phyloP scores from a whole-genome alignment of 1,140 invertebrate species.

The Augochlora pura region DNA sequence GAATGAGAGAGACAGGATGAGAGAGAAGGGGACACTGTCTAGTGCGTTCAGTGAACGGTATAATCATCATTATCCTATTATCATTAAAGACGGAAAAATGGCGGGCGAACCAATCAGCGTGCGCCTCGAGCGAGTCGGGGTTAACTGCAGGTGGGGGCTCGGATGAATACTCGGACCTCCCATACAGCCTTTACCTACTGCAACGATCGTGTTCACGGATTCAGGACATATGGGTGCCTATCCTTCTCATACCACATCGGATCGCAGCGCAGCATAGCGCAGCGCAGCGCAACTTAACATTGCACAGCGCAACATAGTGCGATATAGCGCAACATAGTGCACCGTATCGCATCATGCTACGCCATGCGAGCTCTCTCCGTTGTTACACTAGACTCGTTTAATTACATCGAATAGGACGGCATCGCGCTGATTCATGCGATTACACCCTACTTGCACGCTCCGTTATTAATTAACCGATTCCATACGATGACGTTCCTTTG shows the following conservation, averaged over 20 bases:
- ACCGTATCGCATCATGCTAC: no score
- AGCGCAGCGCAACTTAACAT: no score
- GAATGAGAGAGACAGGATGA: no score
- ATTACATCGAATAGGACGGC: constrained; percentile 57
- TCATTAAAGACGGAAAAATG: constrained; percentile 69
- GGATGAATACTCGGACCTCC: constrained; percentile 59
- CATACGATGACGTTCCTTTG: constrained; percentile 15
- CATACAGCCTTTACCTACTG: constrained; percentile 60
- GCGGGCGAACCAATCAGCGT: constrained; percentile 63
- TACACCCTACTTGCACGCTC: constrained; percentile 37
- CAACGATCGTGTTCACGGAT: constrained; percentile 32
- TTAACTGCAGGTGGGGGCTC: constrained; percentile 65
- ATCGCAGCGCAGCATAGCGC: not conserved
- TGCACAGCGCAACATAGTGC: no score
- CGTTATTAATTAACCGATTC: constrained; percentile 51
- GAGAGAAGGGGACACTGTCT: constrained; percentile 25
- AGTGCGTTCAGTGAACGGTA: constrained; percentile 59
- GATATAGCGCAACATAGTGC: no score
- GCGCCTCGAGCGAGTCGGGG: constrained; percentile 52
- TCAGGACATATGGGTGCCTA: constrained; percentile 13
- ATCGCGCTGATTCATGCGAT: constrained; percentile 42
- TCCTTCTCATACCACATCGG: constrained; percentile 28
- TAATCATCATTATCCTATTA: constrained; percentile 71
- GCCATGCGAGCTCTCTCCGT: not conserved
- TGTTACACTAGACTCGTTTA: constrained; percentile 29